These are phyloP conservation scores for Cephalopholis sonnerati DNA, from an alignment of 2,113 vertebrate genomes.

Conservation along the genomic window DNA sequence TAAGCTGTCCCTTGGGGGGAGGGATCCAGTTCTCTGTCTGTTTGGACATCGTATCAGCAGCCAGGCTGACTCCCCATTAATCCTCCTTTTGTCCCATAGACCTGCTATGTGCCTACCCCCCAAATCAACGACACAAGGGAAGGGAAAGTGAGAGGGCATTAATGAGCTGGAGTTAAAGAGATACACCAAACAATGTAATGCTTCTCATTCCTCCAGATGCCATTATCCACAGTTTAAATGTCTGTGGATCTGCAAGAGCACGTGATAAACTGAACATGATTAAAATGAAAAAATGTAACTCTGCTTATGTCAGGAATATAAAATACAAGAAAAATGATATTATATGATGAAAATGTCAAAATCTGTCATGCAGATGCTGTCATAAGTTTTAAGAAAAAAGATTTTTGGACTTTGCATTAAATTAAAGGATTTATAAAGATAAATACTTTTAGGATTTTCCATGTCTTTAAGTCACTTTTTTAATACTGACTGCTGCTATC, in stretches of 20 bases:
- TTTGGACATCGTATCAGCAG: slow-evolving; percentile 77
- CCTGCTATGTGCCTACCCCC: slow-evolving; percentile 62
- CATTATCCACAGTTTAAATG: neutral
- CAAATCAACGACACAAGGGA: slow-evolving; percentile 49
- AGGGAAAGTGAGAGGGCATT: slow-evolving; percentile 57
- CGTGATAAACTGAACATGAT: neutral
- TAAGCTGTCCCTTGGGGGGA: slow-evolving; percentile 67
- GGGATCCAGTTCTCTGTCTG: slow-evolving; percentile 56
- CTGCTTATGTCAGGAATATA: slow-evolving; percentile 3
- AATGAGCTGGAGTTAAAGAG: slow-evolving; percentile 47
- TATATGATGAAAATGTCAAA: neutral
- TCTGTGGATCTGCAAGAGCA: neutral
- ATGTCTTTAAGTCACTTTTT: slow-evolving; percentile 7
- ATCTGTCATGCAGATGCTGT: slow-evolving; percentile 5
- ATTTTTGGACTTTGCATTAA: neutral
- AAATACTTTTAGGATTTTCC: slow-evolving; percentile 7
- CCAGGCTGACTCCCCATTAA: slow-evolving; percentile 73
- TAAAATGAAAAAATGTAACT: neutral
- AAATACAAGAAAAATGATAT: neutral
- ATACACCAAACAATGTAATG: slow-evolving; percentile 25
- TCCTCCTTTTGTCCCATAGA: slow-evolving; percentile 68
- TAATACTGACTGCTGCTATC: slow-evolving; percentile 1
- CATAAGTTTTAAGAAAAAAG: neutral
- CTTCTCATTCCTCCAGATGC: neutral
- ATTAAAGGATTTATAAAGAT: slow-evolving; percentile 31